Evolutionary conservation across 2,888 invertebrate species (phyloP), one percentile per base, ranked within the genome.

Genomic region (Dryadula phaetusa): DNA sequence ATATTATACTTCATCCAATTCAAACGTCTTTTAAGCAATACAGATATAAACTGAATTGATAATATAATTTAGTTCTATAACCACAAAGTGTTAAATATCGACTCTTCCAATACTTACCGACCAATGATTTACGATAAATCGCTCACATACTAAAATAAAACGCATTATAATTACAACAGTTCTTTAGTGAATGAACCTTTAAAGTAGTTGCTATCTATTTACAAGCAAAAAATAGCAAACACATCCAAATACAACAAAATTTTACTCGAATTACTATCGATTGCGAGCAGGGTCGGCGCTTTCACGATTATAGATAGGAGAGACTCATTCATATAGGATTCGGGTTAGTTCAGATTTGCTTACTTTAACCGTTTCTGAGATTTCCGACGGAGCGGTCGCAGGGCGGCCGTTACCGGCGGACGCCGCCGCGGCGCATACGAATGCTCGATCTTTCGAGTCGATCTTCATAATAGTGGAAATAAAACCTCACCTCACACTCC

Each of bases 311-410:
- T 28, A 4, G 3, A 28, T 28, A 28, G 12, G 12, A 12, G 12
- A 47, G 22, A 22, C 14, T 22, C 22, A n/a, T 22, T 22, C n/a
- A 25, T 7, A 12, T 25, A 37, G 20, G 3, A 6, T 18, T 32
- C 46, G 49, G 56, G n/a, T 28, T 18, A 60, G 22, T 37, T 32
- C 25, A 40, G 37, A 54, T 56, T 66, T 54, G 47, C 56, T 62
- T 37, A 44, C 40, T 54, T 37, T 34, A 22, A 44, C 46, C 46
- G 16, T 4, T 47, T 56, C 46, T 18, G 16, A 56, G 56, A 64
- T 64, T 56, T 47, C 14, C 34, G 25, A n/a, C 32, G 22, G 42
- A 46, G 64, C 34, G 34, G 56, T n/a, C 40, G 8, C 56, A 10
- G 25, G 56, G 25, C 25, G 40, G 40, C 22, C 20, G 25, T 40